Conservation (phyloP, 2,888 invertebrate genomes). For the Germaria angustata region DNA sequence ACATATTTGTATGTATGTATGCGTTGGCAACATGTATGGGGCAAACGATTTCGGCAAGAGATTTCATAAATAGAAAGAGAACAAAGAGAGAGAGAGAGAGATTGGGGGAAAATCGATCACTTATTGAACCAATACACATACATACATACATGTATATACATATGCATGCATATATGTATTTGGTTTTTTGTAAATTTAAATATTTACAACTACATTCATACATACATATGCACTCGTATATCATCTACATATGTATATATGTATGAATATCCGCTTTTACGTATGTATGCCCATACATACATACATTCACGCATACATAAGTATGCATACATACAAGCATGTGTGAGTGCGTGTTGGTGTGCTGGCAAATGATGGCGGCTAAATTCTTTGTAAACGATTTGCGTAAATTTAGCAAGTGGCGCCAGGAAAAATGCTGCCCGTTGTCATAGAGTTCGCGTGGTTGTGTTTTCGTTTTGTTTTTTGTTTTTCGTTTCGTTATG, state of each 20-base stretch:
- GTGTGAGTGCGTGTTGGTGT: slow-evolving; percentile 15
- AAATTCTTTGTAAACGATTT: slow-evolving; percentile 77
- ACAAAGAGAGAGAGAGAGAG: too few species aligned
- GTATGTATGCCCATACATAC: not conserved
- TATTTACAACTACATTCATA: too few species aligned
- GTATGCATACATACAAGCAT: not conserved
- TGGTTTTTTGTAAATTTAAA: too few species aligned
- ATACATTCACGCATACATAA: too few species aligned
- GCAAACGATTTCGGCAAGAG: too few species aligned
- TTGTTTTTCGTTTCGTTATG: slow-evolving; percentile 6
- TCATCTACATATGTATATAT: not conserved
- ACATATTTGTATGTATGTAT: too few species aligned
- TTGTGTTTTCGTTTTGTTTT: slow-evolving; percentile 47
- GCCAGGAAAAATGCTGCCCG: slow-evolving; percentile 78
- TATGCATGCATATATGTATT: too few species aligned
- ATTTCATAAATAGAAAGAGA: too few species aligned
- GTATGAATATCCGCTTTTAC: not conserved
- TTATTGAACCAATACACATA: not conserved
- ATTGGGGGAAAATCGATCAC: too few species aligned
- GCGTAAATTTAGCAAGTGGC: slow-evolving; percentile 78
- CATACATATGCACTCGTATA: not conserved
- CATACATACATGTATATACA: not conserved
- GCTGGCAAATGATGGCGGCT: slow-evolving; percentile 67
- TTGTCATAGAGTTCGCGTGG: slow-evolving; percentile 67
- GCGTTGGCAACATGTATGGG: too few species aligned